These are phyloP conservation scores for Prionace glauca DNA, from an alignment of 2,797 vertebrate species.

Conservation along the genomic window DNA sequence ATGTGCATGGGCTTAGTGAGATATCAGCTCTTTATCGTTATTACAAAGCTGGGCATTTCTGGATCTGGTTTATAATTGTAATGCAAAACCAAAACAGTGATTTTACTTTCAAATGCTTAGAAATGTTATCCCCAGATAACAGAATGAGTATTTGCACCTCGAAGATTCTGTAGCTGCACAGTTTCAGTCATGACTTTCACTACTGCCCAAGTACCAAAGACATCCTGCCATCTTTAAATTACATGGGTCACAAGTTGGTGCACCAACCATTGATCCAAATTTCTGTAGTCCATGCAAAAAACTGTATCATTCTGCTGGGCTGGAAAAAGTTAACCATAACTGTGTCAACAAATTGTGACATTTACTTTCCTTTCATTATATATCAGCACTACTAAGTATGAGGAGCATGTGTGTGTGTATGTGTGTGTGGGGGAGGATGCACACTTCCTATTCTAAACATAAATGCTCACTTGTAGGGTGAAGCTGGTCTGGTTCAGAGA, in stretches of 20 bases:
- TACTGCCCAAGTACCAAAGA: neutral
- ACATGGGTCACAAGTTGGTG: neutral
- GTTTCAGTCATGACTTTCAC: neutral
- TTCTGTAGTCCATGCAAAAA: neutral
- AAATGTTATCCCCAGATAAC: neutral
- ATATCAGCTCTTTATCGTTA: neutral
- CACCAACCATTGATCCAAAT: neutral
- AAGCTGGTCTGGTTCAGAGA: neutral
- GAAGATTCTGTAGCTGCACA: neutral
- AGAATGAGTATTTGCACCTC: neutral
- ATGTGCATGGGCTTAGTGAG: neutral
- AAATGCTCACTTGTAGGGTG: neutral
- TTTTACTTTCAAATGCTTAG: neutral
- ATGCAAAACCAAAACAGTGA: neutral
- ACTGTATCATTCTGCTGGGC: neutral
- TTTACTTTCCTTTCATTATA: constrained; percentile 22
- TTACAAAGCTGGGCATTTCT: neutral
- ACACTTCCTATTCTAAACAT: constrained; percentile 12
- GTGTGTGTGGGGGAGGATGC: neutral
- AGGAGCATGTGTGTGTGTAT: neutral
- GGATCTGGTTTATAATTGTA: neutral
- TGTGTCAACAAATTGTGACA: neutral
- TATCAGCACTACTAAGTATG: neutral
- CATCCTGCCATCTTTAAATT: neutral
- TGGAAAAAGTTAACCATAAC: constrained; percentile 20